Evolutionary conservation across 2,113 vertebrate genomes (phyloP), one percentile per base, ranked within the genome.

Genomic region (Thomomys bottae): DNA sequence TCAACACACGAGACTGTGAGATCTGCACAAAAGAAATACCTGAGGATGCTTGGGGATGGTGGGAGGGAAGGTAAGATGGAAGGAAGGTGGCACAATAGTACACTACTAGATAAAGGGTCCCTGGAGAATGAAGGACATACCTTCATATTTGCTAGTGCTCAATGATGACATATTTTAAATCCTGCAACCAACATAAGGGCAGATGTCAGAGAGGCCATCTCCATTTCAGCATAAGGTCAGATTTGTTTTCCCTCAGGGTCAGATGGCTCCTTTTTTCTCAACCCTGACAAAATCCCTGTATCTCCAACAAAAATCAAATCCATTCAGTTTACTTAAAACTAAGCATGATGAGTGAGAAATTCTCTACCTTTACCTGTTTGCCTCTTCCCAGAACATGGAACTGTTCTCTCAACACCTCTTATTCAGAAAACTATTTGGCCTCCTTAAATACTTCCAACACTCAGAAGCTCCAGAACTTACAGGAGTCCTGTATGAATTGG

Each of bases 371-470:
- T 78, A 38, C 0, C 68, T 63, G n/a, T n/a, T n/a, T n/a, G 10
- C 11, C 8, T 82, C 30, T 40, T 8, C 9, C 15, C 17, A 49
- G 0, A 45, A 0, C 3, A 89, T 30, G 10, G 11, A 63, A 34
- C 77, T 71, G 76, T 15, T 28, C 23, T 83, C 90, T 32, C 90
- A 90, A 88, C 5, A 15, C 42, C 17, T 23, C 32, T 84, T 61
- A 70, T 49, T 20, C n/a, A 83, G 45, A 59, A 89, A 82, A 57
- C 5, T 14, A 86, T n/a, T 21, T 91, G 40, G 14, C 67, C 34
- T 90, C 66, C 81, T 91, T 72, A 78, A 79, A 77, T 91, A 77
- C n/a, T 87, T 89, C 42, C 45, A 59, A 30, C 57, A 63, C 15
- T 49, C 15, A 66, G 59, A 78, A 89, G 40, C 26, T 91, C 36